A percentile compares a stretch with the other conserved stretches of the same genome.
phyloP scores from a whole-genome alignment of 1,140 invertebrate species.

The Ooceraea biroi region DNA sequence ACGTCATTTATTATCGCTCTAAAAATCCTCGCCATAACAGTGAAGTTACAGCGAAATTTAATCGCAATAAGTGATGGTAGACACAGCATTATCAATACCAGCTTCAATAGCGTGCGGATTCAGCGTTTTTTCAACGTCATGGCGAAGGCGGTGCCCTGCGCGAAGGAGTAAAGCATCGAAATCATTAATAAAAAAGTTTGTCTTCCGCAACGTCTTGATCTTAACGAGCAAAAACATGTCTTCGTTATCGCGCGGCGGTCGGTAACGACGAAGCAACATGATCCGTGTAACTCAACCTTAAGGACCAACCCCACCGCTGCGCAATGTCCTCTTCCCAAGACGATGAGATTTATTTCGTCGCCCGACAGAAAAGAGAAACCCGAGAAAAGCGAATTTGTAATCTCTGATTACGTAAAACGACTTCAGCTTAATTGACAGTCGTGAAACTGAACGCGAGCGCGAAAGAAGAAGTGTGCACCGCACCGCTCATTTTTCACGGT shows the following conservation, averaged over 20 bases:
- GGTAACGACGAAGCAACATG: slow-evolving; percentile 70
- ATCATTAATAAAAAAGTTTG: slow-evolving; percentile 66
- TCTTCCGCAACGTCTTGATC: slow-evolving; percentile 46
- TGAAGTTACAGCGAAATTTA: slow-evolving; percentile 4
- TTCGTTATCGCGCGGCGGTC: slow-evolving; percentile 70
- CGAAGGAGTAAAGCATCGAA: not conserved
- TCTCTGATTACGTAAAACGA: slow-evolving; percentile 57
- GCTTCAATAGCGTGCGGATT: slow-evolving; percentile 36
- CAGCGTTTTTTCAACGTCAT: not conserved
- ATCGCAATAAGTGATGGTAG: slow-evolving; percentile 29
- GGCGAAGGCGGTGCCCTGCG: not conserved
- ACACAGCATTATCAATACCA: not conserved
- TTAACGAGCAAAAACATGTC: slow-evolving; percentile 77
- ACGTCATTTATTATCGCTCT: slow-evolving; percentile 43
- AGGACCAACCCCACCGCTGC: slow-evolving; percentile 31
- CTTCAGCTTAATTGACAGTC: slow-evolving; percentile 70
- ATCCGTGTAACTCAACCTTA: slow-evolving; percentile 74
- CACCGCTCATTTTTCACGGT: not conserved
- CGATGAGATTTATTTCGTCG: slow-evolving; percentile 66
- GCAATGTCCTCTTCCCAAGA: slow-evolving; percentile 46
- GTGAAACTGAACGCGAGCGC: slow-evolving; percentile 43
- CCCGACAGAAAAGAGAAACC: slow-evolving; percentile 47
- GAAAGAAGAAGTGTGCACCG: not conserved
- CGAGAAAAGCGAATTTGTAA: slow-evolving; percentile 41
- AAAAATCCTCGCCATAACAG: slow-evolving; percentile 14